Percentiles rank a stretch among this genome's conserved stretches.
These are phyloP conservation scores for Lamellibrachia columna DNA, from an alignment of 2,888 invertebrate genomes.

Conservation along the genomic window DNA sequence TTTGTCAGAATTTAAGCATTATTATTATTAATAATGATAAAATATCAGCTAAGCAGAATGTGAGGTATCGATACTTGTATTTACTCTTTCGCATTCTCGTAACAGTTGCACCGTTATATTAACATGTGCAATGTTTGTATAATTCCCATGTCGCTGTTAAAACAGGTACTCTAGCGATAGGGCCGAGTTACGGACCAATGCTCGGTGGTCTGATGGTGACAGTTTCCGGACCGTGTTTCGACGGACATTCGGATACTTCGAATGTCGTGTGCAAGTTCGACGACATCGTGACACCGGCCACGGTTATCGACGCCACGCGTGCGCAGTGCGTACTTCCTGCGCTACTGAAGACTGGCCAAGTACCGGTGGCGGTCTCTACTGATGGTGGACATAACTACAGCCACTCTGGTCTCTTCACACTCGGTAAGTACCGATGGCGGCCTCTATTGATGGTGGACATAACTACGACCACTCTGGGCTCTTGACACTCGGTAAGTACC, in stretches of 20 bases:
- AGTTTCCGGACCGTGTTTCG: neutral
- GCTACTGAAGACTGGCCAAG: neutral
- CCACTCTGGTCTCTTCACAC: neutral
- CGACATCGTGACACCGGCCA: conserved; percentile 1
- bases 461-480: neutral
- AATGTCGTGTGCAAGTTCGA: neutral
- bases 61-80: no score
- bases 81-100: no score
- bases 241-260: neutral
- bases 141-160: neutral
- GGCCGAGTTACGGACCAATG: neutral
- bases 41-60: no score
- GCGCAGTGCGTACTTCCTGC: neutral
- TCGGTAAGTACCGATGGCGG: neutral
- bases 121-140: no score
- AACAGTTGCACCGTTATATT: no score
- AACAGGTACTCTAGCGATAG: neutral
- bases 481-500: neutral
- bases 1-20: no score
- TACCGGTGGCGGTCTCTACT: neutral
- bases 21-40: no score
- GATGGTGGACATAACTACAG: neutral
- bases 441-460: neutral
- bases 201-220: neutral
- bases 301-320: neutral